Evolutionary conservation across 1,140 invertebrate species (phyloP).

Genomic region (Neelides sp.): DNA sequence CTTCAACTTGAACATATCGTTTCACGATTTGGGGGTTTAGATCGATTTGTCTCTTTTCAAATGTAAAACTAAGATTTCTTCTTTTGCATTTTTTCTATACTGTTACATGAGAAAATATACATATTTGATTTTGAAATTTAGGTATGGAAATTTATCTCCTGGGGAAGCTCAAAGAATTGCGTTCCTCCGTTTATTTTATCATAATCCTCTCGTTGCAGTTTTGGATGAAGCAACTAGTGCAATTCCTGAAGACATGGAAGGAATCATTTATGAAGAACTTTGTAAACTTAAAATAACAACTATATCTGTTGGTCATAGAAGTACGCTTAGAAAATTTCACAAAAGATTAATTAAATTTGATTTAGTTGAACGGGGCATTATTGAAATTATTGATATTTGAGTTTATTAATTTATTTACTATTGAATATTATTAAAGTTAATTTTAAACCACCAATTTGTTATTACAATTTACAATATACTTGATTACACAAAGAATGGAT

Average conservation of each 20-base stretch:
- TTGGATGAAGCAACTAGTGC: slow-evolving; percentile 53
- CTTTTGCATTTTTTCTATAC: slow-evolving; percentile 5
- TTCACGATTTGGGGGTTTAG: slow-evolving; percentile 40
- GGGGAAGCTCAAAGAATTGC: slow-evolving; percentile 50
- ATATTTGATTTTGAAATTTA: slow-evolving; percentile 29
- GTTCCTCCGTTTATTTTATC: slow-evolving; percentile 47
- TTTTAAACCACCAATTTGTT: no score
- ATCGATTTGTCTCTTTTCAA: slow-evolving; percentile 41
- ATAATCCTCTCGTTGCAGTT: slow-evolving; percentile 45
- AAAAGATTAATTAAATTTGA: no score
- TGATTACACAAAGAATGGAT: no score
- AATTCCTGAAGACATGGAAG: slow-evolving; percentile 43
- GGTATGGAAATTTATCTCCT: slow-evolving; percentile 49
- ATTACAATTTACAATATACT: no score
- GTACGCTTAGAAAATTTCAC: slow-evolving; percentile 41
- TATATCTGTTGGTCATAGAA: slow-evolving; percentile 43
- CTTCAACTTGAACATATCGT: slow-evolving; percentile 40
- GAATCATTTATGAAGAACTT: slow-evolving; percentile 40
- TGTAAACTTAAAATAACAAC: slow-evolving; percentile 39
- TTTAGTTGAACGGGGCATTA: no score
- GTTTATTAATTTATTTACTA: no score
- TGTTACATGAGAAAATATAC: no score
- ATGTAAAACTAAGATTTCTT: slow-evolving; percentile 40
- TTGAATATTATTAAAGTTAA: no score
- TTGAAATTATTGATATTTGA: no score